Evolutionary conservation across 2,113 vertebrate species (phyloP).

Genomic region (Rhineura floridana): DNA sequence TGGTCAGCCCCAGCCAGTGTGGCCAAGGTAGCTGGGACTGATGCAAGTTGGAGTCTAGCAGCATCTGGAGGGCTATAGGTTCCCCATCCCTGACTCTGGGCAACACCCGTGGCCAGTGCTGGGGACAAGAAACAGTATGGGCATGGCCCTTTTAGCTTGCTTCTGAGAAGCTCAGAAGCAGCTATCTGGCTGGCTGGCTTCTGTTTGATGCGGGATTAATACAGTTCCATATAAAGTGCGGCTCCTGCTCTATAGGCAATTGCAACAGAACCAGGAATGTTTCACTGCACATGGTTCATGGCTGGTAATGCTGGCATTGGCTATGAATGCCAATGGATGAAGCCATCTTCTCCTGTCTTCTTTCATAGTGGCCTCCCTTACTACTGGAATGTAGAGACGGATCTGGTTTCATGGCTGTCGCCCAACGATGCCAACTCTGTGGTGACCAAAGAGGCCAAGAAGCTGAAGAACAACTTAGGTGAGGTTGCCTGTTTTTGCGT

Average conservation of each 20-base stretch:
- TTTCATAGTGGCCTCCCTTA: conserved; percentile 82
- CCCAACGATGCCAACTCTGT: conserved; percentile 84
- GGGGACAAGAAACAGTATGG: neutral
- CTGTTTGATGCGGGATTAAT: no score
- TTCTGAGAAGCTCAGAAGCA: no score
- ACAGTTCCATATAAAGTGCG: no score
- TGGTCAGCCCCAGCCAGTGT: no score
- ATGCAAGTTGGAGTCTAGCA: no score
- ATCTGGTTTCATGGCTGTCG: conserved; percentile 89
- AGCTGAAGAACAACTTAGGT: conserved; percentile 78
- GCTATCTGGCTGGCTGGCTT: no score
- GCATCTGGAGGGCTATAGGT: no score
- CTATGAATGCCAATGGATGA: neutral
- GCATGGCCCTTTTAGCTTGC: neutral
- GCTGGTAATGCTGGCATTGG: neutral
- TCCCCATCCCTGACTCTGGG: no score
- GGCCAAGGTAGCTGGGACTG: no score
- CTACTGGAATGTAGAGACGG: conserved; percentile 92
- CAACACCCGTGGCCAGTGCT: neutral
- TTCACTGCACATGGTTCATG: neutral
- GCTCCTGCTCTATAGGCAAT: no score
- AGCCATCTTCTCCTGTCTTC: neutral
- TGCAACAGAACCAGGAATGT: neutral
- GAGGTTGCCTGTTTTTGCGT: neutral
- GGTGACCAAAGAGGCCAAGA: conserved; percentile 86